Percentiles rank a stretch among this genome's conserved stretches.
Conservation (phyloP, 2,888 invertebrate species). For the Folsomia candida region DNA sequence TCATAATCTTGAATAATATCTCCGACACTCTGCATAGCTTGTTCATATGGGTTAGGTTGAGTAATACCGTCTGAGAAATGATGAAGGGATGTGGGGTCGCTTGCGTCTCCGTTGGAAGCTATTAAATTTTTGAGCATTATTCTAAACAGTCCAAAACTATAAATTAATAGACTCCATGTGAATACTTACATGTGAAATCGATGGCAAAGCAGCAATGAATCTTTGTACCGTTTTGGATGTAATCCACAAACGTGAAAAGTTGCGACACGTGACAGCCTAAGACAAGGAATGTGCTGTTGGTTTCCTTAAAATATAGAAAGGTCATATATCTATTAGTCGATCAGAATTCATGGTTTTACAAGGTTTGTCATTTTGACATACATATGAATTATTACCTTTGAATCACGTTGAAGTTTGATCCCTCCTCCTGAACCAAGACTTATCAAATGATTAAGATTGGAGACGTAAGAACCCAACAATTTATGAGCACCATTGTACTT, state of each 20-base stretch:
- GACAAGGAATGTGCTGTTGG: constrained; percentile 37
- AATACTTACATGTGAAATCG: constrained; percentile 56
- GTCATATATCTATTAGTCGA: neutral
- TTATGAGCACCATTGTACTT: constrained; percentile 55
- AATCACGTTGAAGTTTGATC: constrained; percentile 24
- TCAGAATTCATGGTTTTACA: neutral
- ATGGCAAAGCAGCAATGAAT: constrained; percentile 57
- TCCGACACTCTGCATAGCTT: constrained; percentile 55
- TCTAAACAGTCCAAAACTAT: constrained; percentile 4
- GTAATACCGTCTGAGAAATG: constrained; percentile 43
- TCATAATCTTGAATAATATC: constrained; percentile 58
- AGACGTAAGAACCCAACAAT: constrained; percentile 56
- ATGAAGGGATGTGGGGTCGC: constrained; percentile 47
- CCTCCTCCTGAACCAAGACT: constrained; percentile 44
- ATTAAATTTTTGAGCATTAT: neutral
- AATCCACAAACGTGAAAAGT: constrained; percentile 60
- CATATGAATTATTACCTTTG: too few relatives aligned
- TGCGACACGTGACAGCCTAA: constrained; percentile 46
- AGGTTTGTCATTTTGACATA: neutral
- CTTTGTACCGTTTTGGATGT: constrained; percentile 59
- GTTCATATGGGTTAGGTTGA: constrained; percentile 55
- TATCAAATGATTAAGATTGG: constrained; percentile 55
- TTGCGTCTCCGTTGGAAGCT: constrained; percentile 50
- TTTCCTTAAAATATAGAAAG: constrained; percentile 28
- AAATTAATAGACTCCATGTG: neutral